Evolutionary conservation across 2,888 invertebrate genomes (phyloP).

Genomic region (Heliconius hortense): DNA sequence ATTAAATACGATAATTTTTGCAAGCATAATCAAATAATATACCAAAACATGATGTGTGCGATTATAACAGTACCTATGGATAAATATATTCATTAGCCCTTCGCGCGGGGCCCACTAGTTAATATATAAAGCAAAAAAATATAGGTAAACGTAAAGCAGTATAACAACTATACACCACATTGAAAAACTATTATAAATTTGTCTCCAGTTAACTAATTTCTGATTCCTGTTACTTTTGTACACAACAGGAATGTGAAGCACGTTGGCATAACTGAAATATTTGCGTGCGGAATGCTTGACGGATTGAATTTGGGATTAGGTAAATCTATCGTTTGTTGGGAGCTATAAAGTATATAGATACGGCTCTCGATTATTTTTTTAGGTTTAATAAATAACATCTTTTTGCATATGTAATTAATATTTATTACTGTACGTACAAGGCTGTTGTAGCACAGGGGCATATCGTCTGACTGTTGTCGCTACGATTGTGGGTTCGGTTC

Average conservation of each 20-base stretch:
- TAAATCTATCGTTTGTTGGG: conserved; percentile 39
- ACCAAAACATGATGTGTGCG: too few species aligned
- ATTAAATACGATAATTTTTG: too few species aligned
- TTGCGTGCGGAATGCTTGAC: conserved; percentile 45
- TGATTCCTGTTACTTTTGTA: conserved; percentile 29
- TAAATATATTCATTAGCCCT: too few species aligned
- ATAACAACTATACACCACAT: background rate
- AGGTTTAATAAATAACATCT: background rate
- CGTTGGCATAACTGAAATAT: conserved; percentile 43
- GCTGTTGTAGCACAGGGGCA: background rate
- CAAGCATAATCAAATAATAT: too few species aligned
- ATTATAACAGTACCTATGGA: too few species aligned
- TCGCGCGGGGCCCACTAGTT: too few species aligned
- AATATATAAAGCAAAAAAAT: too few species aligned
- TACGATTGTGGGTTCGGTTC: background rate
- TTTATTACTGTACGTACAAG: background rate
- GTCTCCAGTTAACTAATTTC: conserved; percentile 1
- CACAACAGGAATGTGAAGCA: conserved; percentile 29
- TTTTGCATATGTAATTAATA: too few species aligned
- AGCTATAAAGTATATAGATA: conserved; percentile 25
- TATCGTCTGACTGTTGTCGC: background rate
- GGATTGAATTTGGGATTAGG: conserved; percentile 37
- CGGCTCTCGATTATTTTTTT: background rate
- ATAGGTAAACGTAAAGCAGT: background rate
- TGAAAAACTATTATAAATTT: conserved; percentile 15